Evolutionary conservation across 2,797 vertebrate species (phyloP).

Genomic region (Cercopithecus neglectus): DNA sequence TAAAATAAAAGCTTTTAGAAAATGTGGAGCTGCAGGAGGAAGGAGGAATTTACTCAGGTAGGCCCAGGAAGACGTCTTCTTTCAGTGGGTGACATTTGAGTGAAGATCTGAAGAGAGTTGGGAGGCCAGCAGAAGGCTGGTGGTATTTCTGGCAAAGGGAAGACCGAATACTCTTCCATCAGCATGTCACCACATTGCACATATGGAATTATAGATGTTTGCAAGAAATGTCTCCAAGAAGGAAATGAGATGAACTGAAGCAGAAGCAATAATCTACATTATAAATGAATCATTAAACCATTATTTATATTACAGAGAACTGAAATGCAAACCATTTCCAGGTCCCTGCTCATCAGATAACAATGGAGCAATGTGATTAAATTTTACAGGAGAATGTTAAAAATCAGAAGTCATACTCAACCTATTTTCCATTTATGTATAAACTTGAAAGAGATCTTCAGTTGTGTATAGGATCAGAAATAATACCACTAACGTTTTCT

Average conservation of each 20-base stretch:
- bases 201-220: background rate
- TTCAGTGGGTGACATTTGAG: background rate
- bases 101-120: background rate
- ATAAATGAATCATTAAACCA: background rate
- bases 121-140: background rate
- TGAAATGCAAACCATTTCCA: background rate
- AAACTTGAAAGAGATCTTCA: background rate
- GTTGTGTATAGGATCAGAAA: background rate
- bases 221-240: background rate
- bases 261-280: background rate
- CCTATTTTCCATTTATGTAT: background rate
- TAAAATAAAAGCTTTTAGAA: background rate
- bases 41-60: background rate
- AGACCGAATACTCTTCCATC: background rate
- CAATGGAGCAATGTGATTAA: background rate
- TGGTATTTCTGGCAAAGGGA: background rate
- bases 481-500: background rate
- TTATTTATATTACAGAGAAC: background rate
- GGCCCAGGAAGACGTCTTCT: background rate
- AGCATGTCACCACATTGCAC: rapidly evolving
- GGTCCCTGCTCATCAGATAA: background rate
- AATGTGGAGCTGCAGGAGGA: background rate
- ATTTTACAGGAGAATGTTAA: background rate
- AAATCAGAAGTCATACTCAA: background rate
- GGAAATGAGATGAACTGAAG: background rate